phyloP scores from a whole-genome alignment of 2,888 invertebrate species.

The Ophioninae sp. region DNA sequence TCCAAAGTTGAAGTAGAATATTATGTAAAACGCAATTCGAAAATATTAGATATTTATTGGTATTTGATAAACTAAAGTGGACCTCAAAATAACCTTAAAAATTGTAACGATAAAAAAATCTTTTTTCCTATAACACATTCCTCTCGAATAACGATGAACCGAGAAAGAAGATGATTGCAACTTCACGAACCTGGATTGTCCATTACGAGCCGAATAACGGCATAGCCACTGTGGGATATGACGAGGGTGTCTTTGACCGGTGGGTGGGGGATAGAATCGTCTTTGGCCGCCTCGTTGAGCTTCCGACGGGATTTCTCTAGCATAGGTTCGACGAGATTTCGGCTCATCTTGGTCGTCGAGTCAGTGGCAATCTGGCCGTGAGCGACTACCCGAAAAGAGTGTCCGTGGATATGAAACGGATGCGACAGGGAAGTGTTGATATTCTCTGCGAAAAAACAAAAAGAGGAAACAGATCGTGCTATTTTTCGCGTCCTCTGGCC shows the following conservation, averaged over 20 bases:
- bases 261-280: not conserved
- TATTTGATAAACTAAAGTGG: not conserved
- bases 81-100: not conserved
- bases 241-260: constrained; percentile 38
- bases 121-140: not conserved
- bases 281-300: not conserved
- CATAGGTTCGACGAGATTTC: not conserved
- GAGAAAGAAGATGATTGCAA: not conserved
- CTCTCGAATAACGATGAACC: not conserved
- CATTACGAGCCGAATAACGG: constrained; percentile 28
- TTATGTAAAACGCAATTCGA: not conserved
- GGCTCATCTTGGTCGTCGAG: not conserved
- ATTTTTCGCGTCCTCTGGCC: not conserved
- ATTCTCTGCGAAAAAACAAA: not conserved
- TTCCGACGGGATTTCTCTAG: not conserved
- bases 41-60: not conserved
- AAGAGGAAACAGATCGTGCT: not conserved
- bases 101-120: not conserved
- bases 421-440: constrained; percentile 27
- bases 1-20: not conserved
- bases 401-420: constrained; percentile 44
- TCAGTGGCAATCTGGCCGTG: not conserved
- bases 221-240: constrained; percentile 40
- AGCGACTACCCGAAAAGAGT: constrained; percentile 29
- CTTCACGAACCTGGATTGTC: constrained; percentile 30